Evolutionary conservation across 1,140 invertebrate species (phyloP).

Genomic region (Meloidogyne hapla): DNA sequence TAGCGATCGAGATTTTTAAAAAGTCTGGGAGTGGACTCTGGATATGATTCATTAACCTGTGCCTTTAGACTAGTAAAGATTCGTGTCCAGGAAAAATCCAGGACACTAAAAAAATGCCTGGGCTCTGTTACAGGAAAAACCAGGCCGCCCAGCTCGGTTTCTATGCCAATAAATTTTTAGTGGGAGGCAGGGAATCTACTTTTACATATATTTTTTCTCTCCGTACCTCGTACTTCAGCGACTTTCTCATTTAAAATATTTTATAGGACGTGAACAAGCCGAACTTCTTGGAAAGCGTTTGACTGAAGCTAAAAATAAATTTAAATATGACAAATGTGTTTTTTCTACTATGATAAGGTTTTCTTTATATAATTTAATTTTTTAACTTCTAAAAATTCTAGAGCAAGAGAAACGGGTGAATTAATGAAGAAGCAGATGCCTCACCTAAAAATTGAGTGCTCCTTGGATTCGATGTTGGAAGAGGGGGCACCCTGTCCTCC

Average conservation of each 20-base stretch:
- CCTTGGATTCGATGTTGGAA: slow-evolving; percentile 70
- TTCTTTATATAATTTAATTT: background rate
- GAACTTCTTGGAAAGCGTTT: slow-evolving; percentile 54
- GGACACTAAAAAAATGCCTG: no score
- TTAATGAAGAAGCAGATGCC: slow-evolving; percentile 73
- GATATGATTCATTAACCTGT: no score
- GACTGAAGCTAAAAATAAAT: slow-evolving; percentile 27
- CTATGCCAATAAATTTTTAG: no score
- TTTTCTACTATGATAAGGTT: slow-evolving; percentile 79
- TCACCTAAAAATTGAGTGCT: slow-evolving; percentile 3
- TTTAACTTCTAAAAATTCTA: slow-evolving; percentile 64
- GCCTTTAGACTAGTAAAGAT: no score
- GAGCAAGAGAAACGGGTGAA: slow-evolving; percentile 82
- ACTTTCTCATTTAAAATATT: background rate
- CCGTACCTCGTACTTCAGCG: no score
- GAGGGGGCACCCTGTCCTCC: slow-evolving; percentile 83
- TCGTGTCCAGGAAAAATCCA: no score
- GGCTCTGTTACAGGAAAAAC: no score
- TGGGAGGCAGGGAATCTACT: no score
- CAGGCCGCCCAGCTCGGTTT: no score
- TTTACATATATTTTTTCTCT: no score
- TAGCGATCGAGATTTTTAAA: background rate
- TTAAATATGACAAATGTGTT: slow-evolving; percentile 49
- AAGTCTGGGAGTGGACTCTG: no score
- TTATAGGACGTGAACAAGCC: slow-evolving; percentile 59